phyloP scores from a whole-genome alignment of 1,140 invertebrate genomes.

The Caenorhabditis latens region DNA sequence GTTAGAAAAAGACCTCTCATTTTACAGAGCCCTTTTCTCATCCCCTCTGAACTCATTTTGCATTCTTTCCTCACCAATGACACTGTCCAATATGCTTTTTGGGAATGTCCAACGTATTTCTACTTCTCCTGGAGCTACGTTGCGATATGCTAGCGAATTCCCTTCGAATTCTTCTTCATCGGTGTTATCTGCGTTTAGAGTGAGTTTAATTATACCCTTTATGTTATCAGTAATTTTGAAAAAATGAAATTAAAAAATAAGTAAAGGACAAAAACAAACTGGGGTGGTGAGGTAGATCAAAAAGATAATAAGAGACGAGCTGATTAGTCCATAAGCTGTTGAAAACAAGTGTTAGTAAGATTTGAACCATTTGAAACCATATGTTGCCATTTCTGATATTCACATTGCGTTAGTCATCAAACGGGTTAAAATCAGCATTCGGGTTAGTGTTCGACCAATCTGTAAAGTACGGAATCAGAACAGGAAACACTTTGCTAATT shows the following conservation, averaged over 20 bases:
- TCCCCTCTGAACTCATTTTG: too few species aligned
- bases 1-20: too few species aligned
- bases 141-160: slow-evolving; percentile 70
- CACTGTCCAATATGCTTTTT: slow-evolving; percentile 61
- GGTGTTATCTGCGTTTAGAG: slow-evolving; percentile 60
- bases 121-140: slow-evolving; percentile 69
- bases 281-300: slow-evolving; percentile 7
- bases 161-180: slow-evolving; percentile 59
- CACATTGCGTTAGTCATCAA: background rate
- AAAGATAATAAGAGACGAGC: background rate
- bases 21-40: too few species aligned
- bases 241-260: background rate
- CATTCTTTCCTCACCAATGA: slow-evolving; percentile 60
- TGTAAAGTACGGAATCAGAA: slow-evolving; percentile 4
- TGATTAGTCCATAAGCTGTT: too few species aligned
- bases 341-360: too few species aligned
- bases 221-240: background rate
- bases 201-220: slow-evolving; percentile 24
- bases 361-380: background rate
- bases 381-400: too few species aligned
- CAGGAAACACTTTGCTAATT: background rate
- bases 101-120: slow-evolving; percentile 71
- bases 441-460: slow-evolving; percentile 49
- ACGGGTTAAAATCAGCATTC: slow-evolving; percentile 42
- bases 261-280: background rate